These are phyloP conservation scores for Spodoptera exigua DNA, from an alignment of 2,888 invertebrate genomes.

Conservation along the genomic window DNA sequence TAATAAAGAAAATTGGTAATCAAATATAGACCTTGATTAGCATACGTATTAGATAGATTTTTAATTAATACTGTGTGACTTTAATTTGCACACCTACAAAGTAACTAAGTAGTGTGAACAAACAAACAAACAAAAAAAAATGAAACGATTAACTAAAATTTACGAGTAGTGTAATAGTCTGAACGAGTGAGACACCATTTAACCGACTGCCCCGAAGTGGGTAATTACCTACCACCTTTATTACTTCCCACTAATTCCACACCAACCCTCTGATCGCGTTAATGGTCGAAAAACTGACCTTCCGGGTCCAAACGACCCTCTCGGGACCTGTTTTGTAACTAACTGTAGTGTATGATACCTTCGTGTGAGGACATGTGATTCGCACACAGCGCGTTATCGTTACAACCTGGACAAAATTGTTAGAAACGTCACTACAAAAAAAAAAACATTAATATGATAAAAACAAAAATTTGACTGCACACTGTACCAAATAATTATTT, in stretches of 20 bases:
- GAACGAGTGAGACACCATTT: constrained; percentile 62
- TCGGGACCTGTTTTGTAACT: constrained; percentile 79
- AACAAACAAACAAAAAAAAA: too few relatives aligned
- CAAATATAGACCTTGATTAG: too few relatives aligned
- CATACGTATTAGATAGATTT: too few relatives aligned
- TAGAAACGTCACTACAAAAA: constrained; percentile 13
- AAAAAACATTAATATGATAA: constrained; percentile 39
- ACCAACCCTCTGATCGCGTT: constrained; percentile 81
- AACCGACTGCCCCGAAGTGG: constrained; percentile 79
- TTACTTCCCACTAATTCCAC: constrained; percentile 78
- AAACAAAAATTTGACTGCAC: constrained; percentile 38
- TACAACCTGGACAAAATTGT: constrained; percentile 25
- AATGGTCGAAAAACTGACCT: constrained; percentile 88
- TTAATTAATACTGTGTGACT: too few relatives aligned
- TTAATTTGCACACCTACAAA: background rate
- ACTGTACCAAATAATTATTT: constrained; percentile 40
- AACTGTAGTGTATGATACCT: constrained; percentile 68
- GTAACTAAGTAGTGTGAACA: constrained; percentile 24
- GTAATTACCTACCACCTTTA: constrained; percentile 85
- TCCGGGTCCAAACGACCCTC: constrained; percentile 78
- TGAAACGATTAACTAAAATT: constrained; percentile 53
- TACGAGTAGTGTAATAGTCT: constrained; percentile 55
- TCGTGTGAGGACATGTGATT: constrained; percentile 66
- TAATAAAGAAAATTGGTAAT: too few relatives aligned
- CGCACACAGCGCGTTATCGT: constrained; percentile 51